Conservation (phyloP, 2,113 vertebrate species). For the Lynx canadensis region DNA sequence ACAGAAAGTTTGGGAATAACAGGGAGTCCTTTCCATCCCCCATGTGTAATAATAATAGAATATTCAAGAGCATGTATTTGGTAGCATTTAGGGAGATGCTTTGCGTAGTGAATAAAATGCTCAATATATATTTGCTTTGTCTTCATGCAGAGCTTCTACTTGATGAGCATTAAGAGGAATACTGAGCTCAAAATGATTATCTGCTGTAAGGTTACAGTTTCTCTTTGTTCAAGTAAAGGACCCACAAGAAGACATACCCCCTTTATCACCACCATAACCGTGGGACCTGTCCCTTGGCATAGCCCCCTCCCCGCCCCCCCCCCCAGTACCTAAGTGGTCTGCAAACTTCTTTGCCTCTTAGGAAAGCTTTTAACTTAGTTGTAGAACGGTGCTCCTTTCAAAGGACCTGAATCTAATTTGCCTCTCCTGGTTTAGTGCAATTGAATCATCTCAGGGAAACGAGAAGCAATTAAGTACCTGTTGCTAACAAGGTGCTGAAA, state of each 20-base stretch:
- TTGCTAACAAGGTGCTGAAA: slow-evolving; percentile 59
- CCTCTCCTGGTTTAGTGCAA: slow-evolving; percentile 67
- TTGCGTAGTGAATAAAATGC: background rate
- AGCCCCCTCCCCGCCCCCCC: background rate
- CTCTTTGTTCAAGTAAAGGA: background rate
- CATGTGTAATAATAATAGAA: background rate
- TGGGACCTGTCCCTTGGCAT: background rate
- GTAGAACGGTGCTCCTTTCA: slow-evolving; percentile 33
- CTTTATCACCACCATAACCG: background rate
- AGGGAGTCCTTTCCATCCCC: background rate
- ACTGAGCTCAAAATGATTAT: background rate
- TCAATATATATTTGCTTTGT: background rate
- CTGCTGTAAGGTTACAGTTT: background rate
- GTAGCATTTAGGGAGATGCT: background rate
- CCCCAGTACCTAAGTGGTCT: background rate
- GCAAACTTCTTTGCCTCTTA: slow-evolving; percentile 26
- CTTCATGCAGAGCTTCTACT: slow-evolving; percentile 30
- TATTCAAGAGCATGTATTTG: background rate
- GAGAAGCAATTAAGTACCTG: slow-evolving; percentile 75
- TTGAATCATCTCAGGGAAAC: slow-evolving; percentile 71
- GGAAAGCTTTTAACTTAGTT: slow-evolving; percentile 46
- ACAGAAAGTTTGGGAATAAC: background rate
- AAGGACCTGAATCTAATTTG: slow-evolving; percentile 48
- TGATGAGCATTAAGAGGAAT: background rate
- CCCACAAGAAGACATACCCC: background rate